Base-by-base conservation (phyloP, 2,797 vertebrate genomes). In the Acanthurus lineatus region DNA sequence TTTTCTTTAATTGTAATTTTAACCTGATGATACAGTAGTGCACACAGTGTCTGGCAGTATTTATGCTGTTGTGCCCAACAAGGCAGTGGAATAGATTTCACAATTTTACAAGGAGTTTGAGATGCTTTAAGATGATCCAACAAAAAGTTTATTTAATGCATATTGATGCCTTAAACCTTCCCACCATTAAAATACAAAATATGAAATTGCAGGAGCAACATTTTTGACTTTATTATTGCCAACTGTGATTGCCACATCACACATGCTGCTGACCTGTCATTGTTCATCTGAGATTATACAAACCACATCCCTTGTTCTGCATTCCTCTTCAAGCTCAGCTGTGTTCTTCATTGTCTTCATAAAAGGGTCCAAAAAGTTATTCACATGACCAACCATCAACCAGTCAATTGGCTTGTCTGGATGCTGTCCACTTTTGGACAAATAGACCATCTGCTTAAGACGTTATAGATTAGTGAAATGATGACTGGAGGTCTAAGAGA, bases 381-480 rank as follows among this genome's bases (percentile, higher is more conserved):
- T 61, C 35, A 40, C 40, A 20, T 57, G 52, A 51, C 17, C 28
- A 48, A 20, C 40, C 54, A 72, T 72, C 51, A 72, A 40, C 58
- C 45, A 52, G 48, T 38, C 58, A 45, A 2, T 0, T 49, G 57
- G 47, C 35, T n/a, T 45, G 16, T 57, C 38, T 77, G 28, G 69
- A 52, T 61, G 49, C 8, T 1, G 1, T 65, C 62, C 0, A n/a
- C 67, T 68, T 47, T 51, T 42, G 11, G 47, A 73, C 20, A 58
- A n/a, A 19, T 0, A 60, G 2, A 48, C 61, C 49, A 47, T 53
- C 22, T 56, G 28, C 60, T 35, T 19, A 48, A 73, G 20, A 28
- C 58, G 60, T 70, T 38, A 72, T 40, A 65, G 64, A 56, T 54
- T 59, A 73, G 32, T 64, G 22, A 40, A 22, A 42, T 19, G 40